A percentile compares a stretch with the other conserved stretches of the same genome.
Conservation (phyloP, 53 echinoderm and acorn worm species). For the Arbacia lixula region DNA sequence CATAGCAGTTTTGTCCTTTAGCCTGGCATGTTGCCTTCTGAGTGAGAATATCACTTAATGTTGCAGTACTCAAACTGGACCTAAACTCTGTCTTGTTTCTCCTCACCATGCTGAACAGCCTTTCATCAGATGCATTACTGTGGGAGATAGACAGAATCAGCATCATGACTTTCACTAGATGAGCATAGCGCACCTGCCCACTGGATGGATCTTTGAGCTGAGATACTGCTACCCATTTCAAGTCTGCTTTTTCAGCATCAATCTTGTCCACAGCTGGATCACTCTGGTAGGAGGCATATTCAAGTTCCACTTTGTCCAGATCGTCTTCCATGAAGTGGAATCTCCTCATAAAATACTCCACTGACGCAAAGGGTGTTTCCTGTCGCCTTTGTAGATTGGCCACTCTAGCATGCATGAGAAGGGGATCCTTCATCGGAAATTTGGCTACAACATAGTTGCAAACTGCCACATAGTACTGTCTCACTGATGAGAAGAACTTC, state of each 20-base stretch:
- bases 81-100: constrained; percentile 13
- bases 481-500: constrained; percentile 37
- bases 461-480: constrained; percentile 29
- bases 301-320: neutral
- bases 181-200: neutral
- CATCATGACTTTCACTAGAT: constrained; percentile 5
- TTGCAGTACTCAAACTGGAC: constrained; percentile 24
- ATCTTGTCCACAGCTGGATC: neutral
- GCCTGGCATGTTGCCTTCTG: constrained; percentile 14
- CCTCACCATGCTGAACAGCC: constrained; percentile 27
- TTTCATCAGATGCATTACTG: neutral
- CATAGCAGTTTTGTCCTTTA: constrained; percentile 10
- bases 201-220: neutral
- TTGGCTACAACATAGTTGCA: constrained; percentile 26
- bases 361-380: neutral
- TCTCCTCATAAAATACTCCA: neutral
- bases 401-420: constrained; percentile 20
- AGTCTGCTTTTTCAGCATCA: neutral
- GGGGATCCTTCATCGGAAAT: constrained; percentile 1
- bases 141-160: neutral
- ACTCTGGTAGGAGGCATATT: constrained; percentile 10
- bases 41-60: constrained; percentile 24
- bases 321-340: constrained; percentile 35
- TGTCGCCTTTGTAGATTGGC: neutral
- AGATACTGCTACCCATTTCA: neutral